phyloP scores from a whole-genome alignment of 2,113 vertebrate species.

The Otis tarda region DNA sequence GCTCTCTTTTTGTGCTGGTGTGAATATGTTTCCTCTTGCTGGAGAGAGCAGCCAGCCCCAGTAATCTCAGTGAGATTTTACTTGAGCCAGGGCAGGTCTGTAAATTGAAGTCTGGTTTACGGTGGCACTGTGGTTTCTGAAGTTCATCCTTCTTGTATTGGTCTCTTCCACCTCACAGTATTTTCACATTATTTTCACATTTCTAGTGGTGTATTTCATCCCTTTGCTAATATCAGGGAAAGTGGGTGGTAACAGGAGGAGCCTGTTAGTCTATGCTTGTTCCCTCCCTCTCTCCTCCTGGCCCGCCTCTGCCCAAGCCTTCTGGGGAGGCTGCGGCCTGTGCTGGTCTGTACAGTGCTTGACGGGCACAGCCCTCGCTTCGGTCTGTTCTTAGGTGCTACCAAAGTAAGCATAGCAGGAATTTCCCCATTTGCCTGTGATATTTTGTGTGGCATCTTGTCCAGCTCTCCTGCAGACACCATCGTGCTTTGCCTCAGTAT shows the following conservation, averaged over 20 bases:
- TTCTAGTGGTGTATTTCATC: neutral
- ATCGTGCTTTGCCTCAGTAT: neutral
- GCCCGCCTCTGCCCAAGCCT: neutral
- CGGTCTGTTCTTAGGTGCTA: neutral
- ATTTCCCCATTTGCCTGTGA: neutral
- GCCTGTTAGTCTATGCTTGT: neutral
- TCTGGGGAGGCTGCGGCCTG: neutral
- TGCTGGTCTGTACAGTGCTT: neutral
- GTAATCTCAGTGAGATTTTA: neutral
- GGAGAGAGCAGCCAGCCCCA: neutral
- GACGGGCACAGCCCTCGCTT: rapidly evolving
- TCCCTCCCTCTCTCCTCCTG: neutral
- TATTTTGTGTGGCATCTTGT: neutral
- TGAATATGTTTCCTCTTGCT: neutral
- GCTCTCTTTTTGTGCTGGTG: neutral
- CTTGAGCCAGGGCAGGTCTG: neutral
- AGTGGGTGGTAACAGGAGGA: neutral
- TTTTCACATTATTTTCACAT: neutral
- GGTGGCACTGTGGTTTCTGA: neutral
- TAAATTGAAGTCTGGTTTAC: neutral
- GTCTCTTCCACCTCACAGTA: neutral
- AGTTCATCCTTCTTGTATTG: neutral
- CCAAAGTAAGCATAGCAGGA: neutral
- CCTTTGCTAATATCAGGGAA: neutral
- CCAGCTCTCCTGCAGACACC: neutral